phyloP scores from a whole-genome alignment of 2,888 invertebrate genomes.

The Physocephala rufipes region DNA sequence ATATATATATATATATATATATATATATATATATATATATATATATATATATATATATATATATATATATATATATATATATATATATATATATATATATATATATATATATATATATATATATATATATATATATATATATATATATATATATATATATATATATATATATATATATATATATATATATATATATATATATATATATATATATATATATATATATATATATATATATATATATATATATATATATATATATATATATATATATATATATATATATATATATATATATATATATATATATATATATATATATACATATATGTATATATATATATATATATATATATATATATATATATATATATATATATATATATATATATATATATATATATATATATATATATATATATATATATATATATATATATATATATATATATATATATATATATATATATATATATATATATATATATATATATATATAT shows the following conservation, averaged over 20 bases:
- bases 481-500: not conserved
- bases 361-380: not conserved
- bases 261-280: slow-evolving; percentile 1
- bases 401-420: slow-evolving; percentile 1
- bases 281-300: slow-evolving; percentile 1
- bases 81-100: slow-evolving; percentile 1
- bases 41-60: slow-evolving; percentile 1
- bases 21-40: slow-evolving; percentile 1
- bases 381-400: slow-evolving; percentile 5
- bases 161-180: slow-evolving; percentile 1
- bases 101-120: slow-evolving; percentile 1
- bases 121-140: slow-evolving; percentile 1
- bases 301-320: not conserved
- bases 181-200: slow-evolving; percentile 1
- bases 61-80: slow-evolving; percentile 1
- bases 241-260: slow-evolving; percentile 1
- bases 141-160: slow-evolving; percentile 1
- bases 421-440: slow-evolving; percentile 1
- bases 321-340: slow-evolving; percentile 1
- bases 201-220: slow-evolving; percentile 1
- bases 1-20: slow-evolving; percentile 1
- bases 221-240: slow-evolving; percentile 1
- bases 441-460: not conserved
- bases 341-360: not conserved
- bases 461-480: not conserved